These are phyloP conservation scores for Telmatherina bonti DNA, from an alignment of 2,797 vertebrate genomes.

Conservation along the genomic window DNA sequence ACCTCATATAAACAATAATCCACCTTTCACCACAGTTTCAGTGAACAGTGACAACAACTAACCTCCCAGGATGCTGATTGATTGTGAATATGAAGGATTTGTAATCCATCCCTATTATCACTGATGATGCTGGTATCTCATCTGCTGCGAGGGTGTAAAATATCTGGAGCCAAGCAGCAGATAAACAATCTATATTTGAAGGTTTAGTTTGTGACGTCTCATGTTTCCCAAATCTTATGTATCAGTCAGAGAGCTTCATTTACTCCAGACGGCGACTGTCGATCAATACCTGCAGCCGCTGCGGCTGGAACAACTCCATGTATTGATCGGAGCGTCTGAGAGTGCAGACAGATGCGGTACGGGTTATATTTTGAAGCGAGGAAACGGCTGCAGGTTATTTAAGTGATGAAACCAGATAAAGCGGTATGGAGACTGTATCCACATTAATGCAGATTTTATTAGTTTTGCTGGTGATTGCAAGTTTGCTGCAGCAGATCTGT, in stretches of 20 bases:
- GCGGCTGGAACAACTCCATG: slow-evolving; percentile 9
- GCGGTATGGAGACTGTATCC: neutral
- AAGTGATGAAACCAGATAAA: no score
- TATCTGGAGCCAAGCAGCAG: no score
- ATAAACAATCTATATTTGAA: neutral
- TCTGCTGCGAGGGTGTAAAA: neutral
- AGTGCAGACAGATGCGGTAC: neutral
- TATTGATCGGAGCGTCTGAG: slow-evolving; percentile 8
- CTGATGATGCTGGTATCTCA: no score
- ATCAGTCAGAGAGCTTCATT: slow-evolving; percentile 13
- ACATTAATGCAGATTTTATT: neutral
- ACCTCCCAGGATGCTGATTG: no score
- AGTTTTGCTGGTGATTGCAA: no score
- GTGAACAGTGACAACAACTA: no score
- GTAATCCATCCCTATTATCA: no score
- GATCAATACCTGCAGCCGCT: slow-evolving; percentile 28
- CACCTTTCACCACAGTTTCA: no score
- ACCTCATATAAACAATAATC: no score
- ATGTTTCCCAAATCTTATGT: neutral
- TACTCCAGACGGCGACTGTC: neutral
- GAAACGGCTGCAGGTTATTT: no score
- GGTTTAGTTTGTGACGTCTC: neutral
- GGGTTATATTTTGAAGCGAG: neutral
- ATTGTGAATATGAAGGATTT: no score
- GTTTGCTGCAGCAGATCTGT: no score